These are phyloP conservation scores for Pristionchus mayeri DNA, from an alignment of 2,888 invertebrate genomes.

Conservation along the genomic window DNA sequence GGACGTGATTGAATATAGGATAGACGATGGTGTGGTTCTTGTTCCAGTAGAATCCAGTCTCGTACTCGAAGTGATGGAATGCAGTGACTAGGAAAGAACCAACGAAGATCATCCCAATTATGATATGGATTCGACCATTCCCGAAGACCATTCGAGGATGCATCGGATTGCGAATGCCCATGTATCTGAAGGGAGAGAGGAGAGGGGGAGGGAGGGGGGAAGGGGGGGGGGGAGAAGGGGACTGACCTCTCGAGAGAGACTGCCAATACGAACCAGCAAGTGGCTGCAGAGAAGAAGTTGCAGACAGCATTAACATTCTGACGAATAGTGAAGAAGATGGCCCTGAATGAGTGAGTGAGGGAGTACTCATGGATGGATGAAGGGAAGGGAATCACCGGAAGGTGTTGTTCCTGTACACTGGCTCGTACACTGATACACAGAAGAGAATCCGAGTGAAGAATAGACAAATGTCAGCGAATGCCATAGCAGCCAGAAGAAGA, in stretches of 20 bases:
- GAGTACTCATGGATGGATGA: neutral
- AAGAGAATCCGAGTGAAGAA: conserved; percentile 62
- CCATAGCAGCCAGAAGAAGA: conserved; percentile 71
- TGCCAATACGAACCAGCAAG: conserved; percentile 70
- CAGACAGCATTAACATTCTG: conserved; percentile 51
- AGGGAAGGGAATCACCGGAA: conserved; percentile 55
- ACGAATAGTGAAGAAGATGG: conserved; percentile 46
- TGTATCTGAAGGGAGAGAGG: conserved; percentile 54
- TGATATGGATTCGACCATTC: conserved; percentile 23
- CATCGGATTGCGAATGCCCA: conserved; percentile 70
- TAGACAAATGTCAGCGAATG: conserved; percentile 68
- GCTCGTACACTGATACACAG: conserved; percentile 60
- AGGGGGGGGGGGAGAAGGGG: too few species aligned
- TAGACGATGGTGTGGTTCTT: conserved; percentile 45
- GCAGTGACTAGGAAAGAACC: conserved; percentile 43
- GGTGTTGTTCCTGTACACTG: conserved; percentile 58
- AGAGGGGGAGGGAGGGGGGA: too few species aligned
- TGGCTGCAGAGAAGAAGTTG: conserved; percentile 57
- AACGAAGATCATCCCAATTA: conserved; percentile 32
- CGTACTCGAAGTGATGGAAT: conserved; percentile 49
- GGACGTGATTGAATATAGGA: conserved; percentile 43
- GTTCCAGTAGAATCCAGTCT: conserved; percentile 49
- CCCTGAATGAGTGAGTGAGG: neutral
- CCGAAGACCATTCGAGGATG: conserved; percentile 56
- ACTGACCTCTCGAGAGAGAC: conserved; percentile 70